Evolutionary conservation across 2,888 invertebrate species (phyloP).

Genomic region (Criorhina ranunculi): DNA sequence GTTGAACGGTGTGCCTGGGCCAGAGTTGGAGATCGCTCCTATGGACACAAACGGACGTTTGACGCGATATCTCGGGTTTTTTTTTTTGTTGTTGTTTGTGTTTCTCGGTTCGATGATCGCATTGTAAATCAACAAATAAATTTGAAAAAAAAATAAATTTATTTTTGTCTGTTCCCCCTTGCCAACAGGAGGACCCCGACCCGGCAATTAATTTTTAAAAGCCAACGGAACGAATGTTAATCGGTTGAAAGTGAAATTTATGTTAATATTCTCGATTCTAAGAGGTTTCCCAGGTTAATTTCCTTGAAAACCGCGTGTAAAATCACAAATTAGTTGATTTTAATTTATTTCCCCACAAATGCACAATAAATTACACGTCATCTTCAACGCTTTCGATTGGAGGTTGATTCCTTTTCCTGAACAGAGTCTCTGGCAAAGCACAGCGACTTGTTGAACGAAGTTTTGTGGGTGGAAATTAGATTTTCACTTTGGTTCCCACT

Average conservation of each 20-base stretch:
- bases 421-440: not conserved
- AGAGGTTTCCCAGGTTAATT: slow-evolving; percentile 19
- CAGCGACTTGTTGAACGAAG: slow-evolving; percentile 4
- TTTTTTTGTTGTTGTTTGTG: too few species aligned
- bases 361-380: slow-evolving; percentile 33
- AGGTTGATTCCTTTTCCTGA: not conserved
- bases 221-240: slow-evolving; percentile 13
- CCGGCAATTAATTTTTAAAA: slow-evolving; percentile 55
- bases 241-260: slow-evolving; percentile 54
- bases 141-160: slow-evolving; percentile 42
- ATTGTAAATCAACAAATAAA: slow-evolving; percentile 50
- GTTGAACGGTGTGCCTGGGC: slow-evolving; percentile 23
- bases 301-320: slow-evolving; percentile 30
- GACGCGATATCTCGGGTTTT: slow-evolving; percentile 49
- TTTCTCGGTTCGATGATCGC: slow-evolving; percentile 36
- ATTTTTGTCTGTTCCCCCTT: slow-evolving; percentile 18
- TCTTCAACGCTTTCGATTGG: slow-evolving; percentile 4
- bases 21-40: slow-evolving; percentile 19
- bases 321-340: slow-evolving; percentile 21
- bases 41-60: slow-evolving; percentile 38
- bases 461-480: slow-evolving; percentile 64
- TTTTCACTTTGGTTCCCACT: slow-evolving; percentile 56
- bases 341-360: slow-evolving; percentile 19
- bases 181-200: slow-evolving; percentile 45
- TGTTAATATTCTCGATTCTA: slow-evolving; percentile 34